Evolutionary conservation across 2,797 vertebrate genomes (phyloP).

Genomic region (Sebastes cheni): DNA sequence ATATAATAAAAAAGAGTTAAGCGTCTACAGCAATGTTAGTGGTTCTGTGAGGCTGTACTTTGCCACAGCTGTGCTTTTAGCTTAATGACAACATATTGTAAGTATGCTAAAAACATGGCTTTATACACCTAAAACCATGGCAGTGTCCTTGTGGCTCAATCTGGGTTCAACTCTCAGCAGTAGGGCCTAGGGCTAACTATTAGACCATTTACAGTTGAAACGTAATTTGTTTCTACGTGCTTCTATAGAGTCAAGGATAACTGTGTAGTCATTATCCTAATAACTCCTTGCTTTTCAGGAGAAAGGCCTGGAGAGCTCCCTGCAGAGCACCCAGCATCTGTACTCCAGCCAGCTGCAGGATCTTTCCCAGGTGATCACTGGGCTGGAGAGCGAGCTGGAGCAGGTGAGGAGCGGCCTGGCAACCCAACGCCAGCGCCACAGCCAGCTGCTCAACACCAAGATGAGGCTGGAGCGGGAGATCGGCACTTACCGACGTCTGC

Average conservation of each 20-base stretch:
- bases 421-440: conserved; percentile 90
- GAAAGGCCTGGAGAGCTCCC: conserved; percentile 89
- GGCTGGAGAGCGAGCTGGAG: conserved; percentile 89
- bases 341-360: conserved; percentile 90
- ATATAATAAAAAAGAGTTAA: not conserved
- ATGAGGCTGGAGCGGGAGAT: conserved; percentile 96
- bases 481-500: conserved; percentile 88
- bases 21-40: not conserved
- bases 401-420: conserved; percentile 88
- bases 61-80: not conserved
- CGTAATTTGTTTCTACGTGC: not conserved
- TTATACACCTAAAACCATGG: not conserved
- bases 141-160: not conserved
- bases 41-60: not conserved
- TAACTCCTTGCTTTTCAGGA: conserved; percentile 78
- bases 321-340: conserved; percentile 87
- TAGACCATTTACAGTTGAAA: not conserved
- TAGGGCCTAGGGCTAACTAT: not conserved
- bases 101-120: not conserved
- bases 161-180: not conserved
- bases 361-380: conserved; percentile 86
- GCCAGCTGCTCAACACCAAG: conserved; percentile 92
- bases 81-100: too few relatives aligned
- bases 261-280: not conserved
- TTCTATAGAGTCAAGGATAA: not conserved